A percentile compares a stretch with the other conserved stretches of the same genome.
Evolutionary conservation across 2,113 vertebrate genomes (phyloP).

Genomic region (Tachysurus fulvidraco): DNA sequence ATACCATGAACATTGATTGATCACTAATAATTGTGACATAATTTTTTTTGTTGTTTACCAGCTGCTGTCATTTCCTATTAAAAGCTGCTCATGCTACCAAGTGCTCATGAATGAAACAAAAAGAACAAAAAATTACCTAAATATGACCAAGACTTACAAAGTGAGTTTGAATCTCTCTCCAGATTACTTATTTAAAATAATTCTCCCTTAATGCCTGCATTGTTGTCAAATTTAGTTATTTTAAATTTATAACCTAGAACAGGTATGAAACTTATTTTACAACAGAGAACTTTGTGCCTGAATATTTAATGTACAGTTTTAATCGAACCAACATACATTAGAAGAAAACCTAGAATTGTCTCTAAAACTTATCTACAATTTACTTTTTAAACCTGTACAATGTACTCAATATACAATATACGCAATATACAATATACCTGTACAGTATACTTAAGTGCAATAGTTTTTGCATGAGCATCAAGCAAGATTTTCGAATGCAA

Average conservation of each 20-base stretch:
- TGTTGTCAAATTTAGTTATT: neutral
- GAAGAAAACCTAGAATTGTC: neutral
- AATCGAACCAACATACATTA: neutral
- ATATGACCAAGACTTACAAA: constrained; percentile 71
- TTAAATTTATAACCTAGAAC: neutral
- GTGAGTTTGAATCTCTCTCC: constrained; percentile 64
- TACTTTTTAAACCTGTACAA: no score
- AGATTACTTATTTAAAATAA: neutral
- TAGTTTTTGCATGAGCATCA: no score
- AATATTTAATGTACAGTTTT: neutral
- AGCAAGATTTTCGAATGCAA: no score
- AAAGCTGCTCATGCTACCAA: constrained; percentile 82
- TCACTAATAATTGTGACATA: neutral
- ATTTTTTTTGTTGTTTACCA: constrained; percentile 52
- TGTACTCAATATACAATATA: no score
- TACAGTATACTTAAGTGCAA: no score
- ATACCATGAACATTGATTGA: neutral
- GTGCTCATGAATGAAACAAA: constrained; percentile 87
- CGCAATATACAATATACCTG: no score
- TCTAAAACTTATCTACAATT: no score
- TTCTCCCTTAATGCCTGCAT: neutral
- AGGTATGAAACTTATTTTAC: neutral
- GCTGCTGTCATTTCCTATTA: constrained; percentile 87
- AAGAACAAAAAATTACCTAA: constrained; percentile 72
- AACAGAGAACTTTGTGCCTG: neutral